A percentile compares a stretch with the other conserved stretches of the same genome.
phyloP scores from a whole-genome alignment of 2,797 vertebrate genomes.

The Tamandua tetradactyla region DNA sequence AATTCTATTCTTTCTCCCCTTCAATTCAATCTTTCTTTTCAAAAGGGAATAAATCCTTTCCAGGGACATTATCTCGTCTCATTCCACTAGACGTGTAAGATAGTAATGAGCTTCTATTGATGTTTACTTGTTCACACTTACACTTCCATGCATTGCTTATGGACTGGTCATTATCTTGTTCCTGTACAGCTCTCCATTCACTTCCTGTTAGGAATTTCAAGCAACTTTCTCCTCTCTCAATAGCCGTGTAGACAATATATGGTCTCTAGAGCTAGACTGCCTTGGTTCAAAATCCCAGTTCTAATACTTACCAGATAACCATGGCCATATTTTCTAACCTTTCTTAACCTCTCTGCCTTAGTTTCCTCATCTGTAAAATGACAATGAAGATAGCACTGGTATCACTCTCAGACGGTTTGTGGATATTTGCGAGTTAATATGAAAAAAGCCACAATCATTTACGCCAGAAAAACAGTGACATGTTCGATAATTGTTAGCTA shows the following conservation, averaged over 20 bases:
- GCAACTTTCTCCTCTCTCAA: constrained; percentile 26
- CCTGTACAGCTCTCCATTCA: neutral
- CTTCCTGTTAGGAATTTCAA: neutral
- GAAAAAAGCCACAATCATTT: neutral
- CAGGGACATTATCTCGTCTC: neutral
- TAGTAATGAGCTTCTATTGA: neutral
- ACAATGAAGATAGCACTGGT: neutral
- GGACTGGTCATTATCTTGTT: neutral
- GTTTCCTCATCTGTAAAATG: neutral
- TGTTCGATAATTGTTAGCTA: neutral
- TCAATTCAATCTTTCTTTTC: neutral
- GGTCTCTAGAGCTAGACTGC: neutral
- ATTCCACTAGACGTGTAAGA: neutral
- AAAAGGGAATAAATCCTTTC: neutral
- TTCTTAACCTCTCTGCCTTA: neutral
- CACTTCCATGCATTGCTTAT: neutral
- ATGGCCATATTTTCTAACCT: neutral
- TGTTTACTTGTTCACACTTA: neutral
- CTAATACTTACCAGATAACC: neutral
- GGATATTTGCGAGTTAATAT: neutral
- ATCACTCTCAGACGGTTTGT: neutral
- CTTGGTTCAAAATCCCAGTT: neutral
- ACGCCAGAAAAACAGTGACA: neutral
- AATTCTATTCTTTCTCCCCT: neutral
- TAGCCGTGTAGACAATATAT: neutral